A percentile compares a stretch with the other conserved stretches of the same genome.
These are phyloP conservation scores for Spea multiplicata DNA, from an alignment of 2,113 vertebrate species.

Conservation along the genomic window DNA sequence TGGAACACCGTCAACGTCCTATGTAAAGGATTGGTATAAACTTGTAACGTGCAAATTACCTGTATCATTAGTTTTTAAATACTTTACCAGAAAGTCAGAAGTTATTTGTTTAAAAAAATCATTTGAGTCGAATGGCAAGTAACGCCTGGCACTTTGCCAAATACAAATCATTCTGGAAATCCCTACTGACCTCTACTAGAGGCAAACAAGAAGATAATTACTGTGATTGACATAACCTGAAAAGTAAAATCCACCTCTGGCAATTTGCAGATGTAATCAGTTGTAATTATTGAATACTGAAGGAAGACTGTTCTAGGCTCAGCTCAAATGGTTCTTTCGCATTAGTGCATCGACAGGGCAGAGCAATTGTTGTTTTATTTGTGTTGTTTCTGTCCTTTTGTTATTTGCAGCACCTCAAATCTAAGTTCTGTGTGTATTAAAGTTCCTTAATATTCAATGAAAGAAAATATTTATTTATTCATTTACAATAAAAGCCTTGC, in stretches of 20 bases:
- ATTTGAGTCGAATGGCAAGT: conserved; percentile 24
- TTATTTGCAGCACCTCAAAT: too few species aligned
- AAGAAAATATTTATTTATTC: too few species aligned
- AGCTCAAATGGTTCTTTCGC: conserved; percentile 4
- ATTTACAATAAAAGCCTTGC: too few species aligned
- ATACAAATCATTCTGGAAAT: conserved; percentile 23
- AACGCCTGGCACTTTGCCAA: conserved; percentile 33
- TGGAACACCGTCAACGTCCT: too few species aligned
- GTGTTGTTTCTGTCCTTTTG: too few species aligned
- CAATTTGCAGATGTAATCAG: conserved; percentile 46
- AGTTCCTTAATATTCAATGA: too few species aligned
- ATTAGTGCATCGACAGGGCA: neutral
- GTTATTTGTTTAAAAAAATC: conserved; percentile 16
- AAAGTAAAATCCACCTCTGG: conserved; percentile 44
- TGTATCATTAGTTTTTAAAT: too few species aligned
- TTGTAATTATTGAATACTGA: conserved; percentile 35
- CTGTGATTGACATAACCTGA: conserved; percentile 38
- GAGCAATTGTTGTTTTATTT: too few species aligned
- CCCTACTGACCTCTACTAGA: conserved; percentile 32
- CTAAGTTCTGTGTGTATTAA: too few species aligned
- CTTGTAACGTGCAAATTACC: too few species aligned
- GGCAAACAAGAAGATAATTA: conserved; percentile 32
- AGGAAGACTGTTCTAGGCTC: conserved; percentile 26
- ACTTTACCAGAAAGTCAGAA: too few species aligned
- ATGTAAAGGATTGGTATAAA: too few species aligned